phyloP scores from a whole-genome alignment of 2,113 vertebrate species.

The Melozone crissalis region DNA sequence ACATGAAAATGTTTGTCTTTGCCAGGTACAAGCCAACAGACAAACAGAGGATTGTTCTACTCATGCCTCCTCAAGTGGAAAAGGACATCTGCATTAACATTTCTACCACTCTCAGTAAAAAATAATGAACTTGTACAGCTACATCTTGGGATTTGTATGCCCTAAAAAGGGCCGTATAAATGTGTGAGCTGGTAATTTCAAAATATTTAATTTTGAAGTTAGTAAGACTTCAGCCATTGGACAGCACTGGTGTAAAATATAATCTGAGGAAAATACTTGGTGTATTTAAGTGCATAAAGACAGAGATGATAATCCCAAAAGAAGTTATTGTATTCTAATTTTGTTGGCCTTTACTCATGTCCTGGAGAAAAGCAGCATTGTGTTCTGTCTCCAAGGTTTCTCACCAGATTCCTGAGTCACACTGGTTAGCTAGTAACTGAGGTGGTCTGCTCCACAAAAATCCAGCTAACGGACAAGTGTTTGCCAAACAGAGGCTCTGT shows the following conservation, averaged over 20 bases:
- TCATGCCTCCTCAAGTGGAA: conserved; percentile 7
- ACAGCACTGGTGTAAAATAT: neutral
- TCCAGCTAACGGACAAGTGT: neutral
- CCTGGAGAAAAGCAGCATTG: neutral
- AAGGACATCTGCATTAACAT: conserved; percentile 10
- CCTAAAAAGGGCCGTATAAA: neutral
- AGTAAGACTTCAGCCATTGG: neutral
- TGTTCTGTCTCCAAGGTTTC: neutral
- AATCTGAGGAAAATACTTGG: neutral
- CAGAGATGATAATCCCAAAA: neutral
- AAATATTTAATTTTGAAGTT: neutral
- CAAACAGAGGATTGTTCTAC: neutral
- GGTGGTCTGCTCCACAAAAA: neutral
- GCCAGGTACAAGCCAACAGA: neutral
- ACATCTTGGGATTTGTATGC: neutral
- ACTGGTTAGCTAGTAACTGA: neutral
- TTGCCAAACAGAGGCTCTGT: neutral
- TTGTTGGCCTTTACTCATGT: neutral
- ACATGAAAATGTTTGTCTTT: neutral
- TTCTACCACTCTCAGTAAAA: neutral
- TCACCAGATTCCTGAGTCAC: neutral
- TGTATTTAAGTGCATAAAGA: neutral
- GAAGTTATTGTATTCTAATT: neutral
- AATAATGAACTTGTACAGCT: neutral
- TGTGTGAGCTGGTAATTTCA: neutral